Percentiles rank a stretch among this genome's conserved stretches.
phyloP scores from a whole-genome alignment of 2,888 invertebrate species.

The Cryptops parisi region DNA sequence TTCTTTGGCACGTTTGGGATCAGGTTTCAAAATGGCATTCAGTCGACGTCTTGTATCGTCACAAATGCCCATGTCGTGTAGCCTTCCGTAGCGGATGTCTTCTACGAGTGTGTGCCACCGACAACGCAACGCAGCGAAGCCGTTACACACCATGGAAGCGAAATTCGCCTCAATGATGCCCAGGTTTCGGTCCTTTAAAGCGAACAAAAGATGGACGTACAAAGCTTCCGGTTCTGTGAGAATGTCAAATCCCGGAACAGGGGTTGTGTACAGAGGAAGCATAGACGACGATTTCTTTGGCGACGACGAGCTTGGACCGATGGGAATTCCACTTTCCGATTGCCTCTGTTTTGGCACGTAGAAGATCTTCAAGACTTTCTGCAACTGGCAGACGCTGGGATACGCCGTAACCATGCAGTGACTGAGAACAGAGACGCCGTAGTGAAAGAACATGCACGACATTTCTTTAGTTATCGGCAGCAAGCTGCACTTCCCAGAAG shows the following conservation, averaged over 20 bases:
- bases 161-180: constrained; percentile 30
- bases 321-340: constrained; percentile 11
- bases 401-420: constrained; percentile 9
- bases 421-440: constrained; percentile 8
- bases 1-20: constrained; percentile 25
- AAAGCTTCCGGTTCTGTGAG: constrained; percentile 27
- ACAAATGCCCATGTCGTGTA: constrained; percentile 1
- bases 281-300: constrained; percentile 26
- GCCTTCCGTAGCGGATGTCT: constrained; percentile 24
- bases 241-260: constrained; percentile 25
- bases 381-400: constrained; percentile 1
- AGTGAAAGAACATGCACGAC: constrained; percentile 7
- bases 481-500: constrained; percentile 27
- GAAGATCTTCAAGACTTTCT: constrained; percentile 11
- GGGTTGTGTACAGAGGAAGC: constrained; percentile 27
- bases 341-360: constrained; percentile 4
- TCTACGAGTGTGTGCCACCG: constrained; percentile 23
- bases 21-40: constrained; percentile 21
- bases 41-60: constrained; percentile 18
- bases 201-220: constrained; percentile 30
- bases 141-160: constrained; percentile 27
- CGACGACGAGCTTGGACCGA: constrained; percentile 29
- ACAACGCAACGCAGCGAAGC: constrained; percentile 24
- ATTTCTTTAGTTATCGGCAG: constrained; percentile 21
- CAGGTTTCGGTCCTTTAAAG: constrained; percentile 26